Evolutionary conservation across 2,888 invertebrate genomes (phyloP), one percentile per base, ranked within the genome.

Genomic region (Dichetophora obliterata): DNA sequence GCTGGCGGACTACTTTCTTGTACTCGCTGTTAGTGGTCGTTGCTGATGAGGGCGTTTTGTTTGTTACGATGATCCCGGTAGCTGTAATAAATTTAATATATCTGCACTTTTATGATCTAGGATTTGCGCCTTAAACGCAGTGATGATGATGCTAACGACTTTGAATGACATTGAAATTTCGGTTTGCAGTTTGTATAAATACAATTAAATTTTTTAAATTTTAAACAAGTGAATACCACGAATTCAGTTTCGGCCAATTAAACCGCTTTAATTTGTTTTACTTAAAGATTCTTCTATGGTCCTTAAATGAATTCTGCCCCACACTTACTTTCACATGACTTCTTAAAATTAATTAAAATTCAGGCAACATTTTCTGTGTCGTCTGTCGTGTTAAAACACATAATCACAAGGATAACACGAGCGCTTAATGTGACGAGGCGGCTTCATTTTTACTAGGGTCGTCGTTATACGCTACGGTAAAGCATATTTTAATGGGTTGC

Each of bases 271-370:
- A 43, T 43, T 2, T 43, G 43, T 3, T 43, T 1, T 14, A 43
- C 43, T 43, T 43, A 43, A 11, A 43, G 27, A 24, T 27, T 16
- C 16, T 19, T n/a, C 1, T 9, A 22, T 57, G 27, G 27, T 27
- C 59, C 59, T 59, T 59, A 27, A 14, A 59, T 27, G 27, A 14
- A 16, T 22, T 24, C 43, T 19, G 6, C 37, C 11, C n/a, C 37
- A 31, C 16, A 43, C 57, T 14, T 57, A 69, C 48, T 16, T 73
- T 27, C 63, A 22, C 9, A 5, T 50, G 50, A 31, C 68, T 68
- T 16, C 71, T 73, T 73, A 61, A 65, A 74, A 86, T 86, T 86
- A 86, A 86, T 86, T 86, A 86, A 86, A 86, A 86, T 86, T 85
- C 86, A 82, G 83, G 82, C 82, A 83, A 84, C 84, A 84, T 84